Base-by-base conservation (phyloP, 35 echinoderm and acorn worm species). In the Holothuria glaberrima region DNA sequence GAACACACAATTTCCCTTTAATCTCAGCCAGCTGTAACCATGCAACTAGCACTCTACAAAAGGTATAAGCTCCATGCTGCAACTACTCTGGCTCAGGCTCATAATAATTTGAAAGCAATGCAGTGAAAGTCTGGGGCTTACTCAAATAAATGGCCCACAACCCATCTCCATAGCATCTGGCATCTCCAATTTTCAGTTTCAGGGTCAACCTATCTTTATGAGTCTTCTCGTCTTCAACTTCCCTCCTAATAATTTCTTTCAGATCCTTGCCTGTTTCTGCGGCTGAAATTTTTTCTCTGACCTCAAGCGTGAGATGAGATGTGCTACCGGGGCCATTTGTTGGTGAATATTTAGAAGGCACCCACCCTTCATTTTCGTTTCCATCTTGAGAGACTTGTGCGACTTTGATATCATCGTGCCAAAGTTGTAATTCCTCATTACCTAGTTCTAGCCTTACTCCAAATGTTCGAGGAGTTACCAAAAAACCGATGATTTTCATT, bases 251-350 rank as follows among this genome's bases (percentile, higher is more conserved):
- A 57, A 96, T 85, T 54, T 79, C 50, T 14, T 67, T 71, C 86
- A 97, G 68, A 57, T 97, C 95, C 19, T 80, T 27, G 19, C 95
- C 95, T 0, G 95, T 97, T 86, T 97, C 90, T 4, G 92, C 77
- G 4, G 95, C 86, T 25, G 75, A 26, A 2, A 87, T 36, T 20
- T 87, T 89, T n/a, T 63, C 54, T 12, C 88, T 87, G 12, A 56
- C 65, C 1, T 38, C 84, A 27, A 97, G 58, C 27, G 89, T 94
- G 12, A 94, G 88, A 50, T 97, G 95, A 38, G 95, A 89, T 22
- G 90, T 67, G 86, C 95, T 97, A 3, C 92, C 95, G 10, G 38
- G 75, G 17, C 95, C 95, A 28, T 90, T 92, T 18, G 95, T 97
- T 18, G 95, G 95, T 9, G 90, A 92, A 62, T 90, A 90, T 60